A percentile compares a stretch with the other conserved stretches of the same genome.
Evolutionary conservation across 2,888 invertebrate species (phyloP).

Genomic region (Leptothorax acervorum): DNA sequence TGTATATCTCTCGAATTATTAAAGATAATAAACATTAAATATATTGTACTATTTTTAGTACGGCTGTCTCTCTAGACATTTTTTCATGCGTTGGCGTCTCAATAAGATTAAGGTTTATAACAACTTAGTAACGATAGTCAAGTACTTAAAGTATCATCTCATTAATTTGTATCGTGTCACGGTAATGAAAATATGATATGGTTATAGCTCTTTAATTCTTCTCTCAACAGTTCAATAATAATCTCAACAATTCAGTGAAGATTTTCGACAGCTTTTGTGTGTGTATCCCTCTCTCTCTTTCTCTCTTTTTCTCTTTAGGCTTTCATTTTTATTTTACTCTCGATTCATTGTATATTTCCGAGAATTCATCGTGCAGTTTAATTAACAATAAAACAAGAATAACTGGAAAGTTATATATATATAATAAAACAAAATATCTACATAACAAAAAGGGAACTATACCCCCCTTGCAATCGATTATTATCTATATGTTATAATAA

Average conservation of each 20-base stretch:
- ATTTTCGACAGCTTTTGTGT: background rate
- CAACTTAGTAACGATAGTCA: constrained; percentile 61
- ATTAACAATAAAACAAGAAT: background rate
- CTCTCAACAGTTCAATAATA: background rate
- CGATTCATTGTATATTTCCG: background rate
- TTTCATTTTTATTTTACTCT: background rate
- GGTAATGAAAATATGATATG: constrained; percentile 41
- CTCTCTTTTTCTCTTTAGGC: too few relatives aligned
- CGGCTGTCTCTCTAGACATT: constrained; percentile 51
- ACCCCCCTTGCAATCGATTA: background rate
- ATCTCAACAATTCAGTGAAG: constrained; percentile 47
- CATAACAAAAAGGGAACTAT: background rate
- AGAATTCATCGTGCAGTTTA: constrained; percentile 11
- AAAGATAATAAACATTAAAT: constrained; percentile 1
- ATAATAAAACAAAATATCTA: background rate
- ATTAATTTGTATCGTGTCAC: constrained; percentile 57
- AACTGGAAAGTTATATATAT: background rate
- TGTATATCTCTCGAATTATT: background rate
- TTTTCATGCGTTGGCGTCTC: constrained; percentile 31
- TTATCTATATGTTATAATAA: background rate
- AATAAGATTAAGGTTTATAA: constrained; percentile 54
- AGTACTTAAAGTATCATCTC: constrained; percentile 56
- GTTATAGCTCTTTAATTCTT: background rate
- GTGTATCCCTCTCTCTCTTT: background rate
- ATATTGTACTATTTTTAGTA: constrained; percentile 48